Conservation (phyloP, 2,113 vertebrate genomes). For the Corythaixoides concolor region DNA sequence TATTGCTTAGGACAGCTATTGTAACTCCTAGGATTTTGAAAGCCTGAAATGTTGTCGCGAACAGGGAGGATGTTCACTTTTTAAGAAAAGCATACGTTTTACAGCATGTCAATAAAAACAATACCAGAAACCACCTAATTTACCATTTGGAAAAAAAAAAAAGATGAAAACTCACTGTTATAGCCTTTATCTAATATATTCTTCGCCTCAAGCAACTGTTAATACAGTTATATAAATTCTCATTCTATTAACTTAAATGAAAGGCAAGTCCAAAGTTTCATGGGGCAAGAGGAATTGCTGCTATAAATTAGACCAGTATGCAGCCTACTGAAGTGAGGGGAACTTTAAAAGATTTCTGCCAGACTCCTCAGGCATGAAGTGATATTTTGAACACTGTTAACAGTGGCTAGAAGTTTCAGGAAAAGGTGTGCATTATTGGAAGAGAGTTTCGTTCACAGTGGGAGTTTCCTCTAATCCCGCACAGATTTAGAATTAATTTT, state of each 20-base stretch:
- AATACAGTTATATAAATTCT: constrained; percentile 32
- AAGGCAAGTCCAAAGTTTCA: constrained; percentile 37
- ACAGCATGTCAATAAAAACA: background rate
- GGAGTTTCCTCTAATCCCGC: constrained; percentile 33
- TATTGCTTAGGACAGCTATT: background rate
- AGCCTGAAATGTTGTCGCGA: background rate
- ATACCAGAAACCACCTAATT: background rate
- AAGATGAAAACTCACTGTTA: background rate
- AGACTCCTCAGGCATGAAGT: background rate
- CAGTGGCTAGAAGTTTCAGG: background rate
- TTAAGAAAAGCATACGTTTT: background rate
- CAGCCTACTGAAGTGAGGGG: background rate
- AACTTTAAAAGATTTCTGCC: constrained; percentile 18
- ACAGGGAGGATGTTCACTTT: background rate
- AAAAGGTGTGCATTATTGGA: constrained; percentile 31
- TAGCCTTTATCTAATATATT: constrained; percentile 4
- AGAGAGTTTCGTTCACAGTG: constrained; percentile 12
- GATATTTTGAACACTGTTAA: background rate
- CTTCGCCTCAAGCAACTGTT: constrained; percentile 37
- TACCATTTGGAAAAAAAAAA: background rate
- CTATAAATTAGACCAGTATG: constrained; percentile 42
- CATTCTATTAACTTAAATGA: constrained; percentile 45
- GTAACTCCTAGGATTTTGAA: constrained; percentile 19
- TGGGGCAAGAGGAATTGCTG: background rate
- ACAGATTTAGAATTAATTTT: constrained; percentile 46